phyloP scores from a whole-genome alignment of 1,140 invertebrate species.

The Pemphigus obesinymphae region DNA sequence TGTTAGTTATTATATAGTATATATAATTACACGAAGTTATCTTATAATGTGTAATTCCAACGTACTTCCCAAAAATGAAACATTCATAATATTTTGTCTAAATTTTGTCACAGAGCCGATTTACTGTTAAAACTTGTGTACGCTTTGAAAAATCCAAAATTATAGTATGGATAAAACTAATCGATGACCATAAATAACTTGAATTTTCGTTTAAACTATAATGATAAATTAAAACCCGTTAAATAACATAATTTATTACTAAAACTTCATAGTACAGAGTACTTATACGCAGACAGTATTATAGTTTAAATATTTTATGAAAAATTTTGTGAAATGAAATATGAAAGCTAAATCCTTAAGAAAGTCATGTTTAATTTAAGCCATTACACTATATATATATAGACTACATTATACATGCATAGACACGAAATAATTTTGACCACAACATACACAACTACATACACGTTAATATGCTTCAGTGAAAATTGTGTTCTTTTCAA shows the following conservation, averaged over 20 bases:
- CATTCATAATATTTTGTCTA: not conserved
- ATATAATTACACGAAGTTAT: constrained; percentile 5
- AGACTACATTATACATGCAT: not conserved
- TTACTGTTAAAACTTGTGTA: too few species aligned
- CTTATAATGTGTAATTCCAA: not conserved
- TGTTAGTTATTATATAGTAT: not conserved
- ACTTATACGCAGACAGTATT: not conserved
- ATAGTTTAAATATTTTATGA: not conserved
- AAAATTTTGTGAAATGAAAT: not conserved
- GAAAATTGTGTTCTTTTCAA: not conserved
- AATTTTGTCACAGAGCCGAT: not conserved
- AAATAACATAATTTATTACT: too few species aligned
- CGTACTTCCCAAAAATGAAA: not conserved
- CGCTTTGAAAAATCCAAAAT: too few species aligned
- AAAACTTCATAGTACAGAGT: not conserved
- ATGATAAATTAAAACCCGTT: too few species aligned
- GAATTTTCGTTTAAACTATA: not conserved
- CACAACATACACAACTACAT: not conserved
- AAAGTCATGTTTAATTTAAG: not conserved
- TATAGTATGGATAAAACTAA: not conserved
- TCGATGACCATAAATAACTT: not conserved
- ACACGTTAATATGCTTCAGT: not conserved
- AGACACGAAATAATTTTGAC: not conserved
- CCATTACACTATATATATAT: not conserved
- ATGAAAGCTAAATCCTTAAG: too few species aligned